Conservation (phyloP, 2,113 vertebrate species). For the Odobenus rosmarus region DNA sequence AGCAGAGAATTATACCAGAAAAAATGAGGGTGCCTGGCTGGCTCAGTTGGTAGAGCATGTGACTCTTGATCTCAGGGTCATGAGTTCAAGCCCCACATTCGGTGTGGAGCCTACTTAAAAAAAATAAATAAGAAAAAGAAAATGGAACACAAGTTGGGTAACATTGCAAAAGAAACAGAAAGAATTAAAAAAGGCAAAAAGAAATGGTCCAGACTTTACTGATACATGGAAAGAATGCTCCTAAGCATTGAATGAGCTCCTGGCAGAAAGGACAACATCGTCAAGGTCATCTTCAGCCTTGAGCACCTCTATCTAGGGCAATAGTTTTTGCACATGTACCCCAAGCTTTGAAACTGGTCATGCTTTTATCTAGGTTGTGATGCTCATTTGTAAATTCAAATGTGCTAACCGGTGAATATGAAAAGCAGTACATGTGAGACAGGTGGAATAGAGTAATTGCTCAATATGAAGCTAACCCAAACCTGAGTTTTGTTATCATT, state of each 20-base stretch:
- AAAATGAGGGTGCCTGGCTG: background rate
- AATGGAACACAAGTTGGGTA: background rate
- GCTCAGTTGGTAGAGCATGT: background rate
- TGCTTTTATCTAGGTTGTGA: background rate
- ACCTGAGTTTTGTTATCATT: slow-evolving; percentile 8
- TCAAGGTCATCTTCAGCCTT: background rate
- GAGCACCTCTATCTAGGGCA: background rate
- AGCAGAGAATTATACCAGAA: background rate
- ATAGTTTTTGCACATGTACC: background rate
- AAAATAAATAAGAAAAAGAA: background rate
- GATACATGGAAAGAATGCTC: background rate
- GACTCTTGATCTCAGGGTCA: background rate
- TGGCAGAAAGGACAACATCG: background rate
- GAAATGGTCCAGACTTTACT: background rate
- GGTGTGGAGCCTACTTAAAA: background rate
- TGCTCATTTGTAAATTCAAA: slow-evolving; percentile 18
- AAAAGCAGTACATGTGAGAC: background rate
- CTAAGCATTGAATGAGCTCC: background rate
- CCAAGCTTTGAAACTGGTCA: slow-evolving; percentile 8
- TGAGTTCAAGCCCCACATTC: background rate
- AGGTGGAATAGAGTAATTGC: background rate
- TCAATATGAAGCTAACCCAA: slow-evolving; percentile 38
- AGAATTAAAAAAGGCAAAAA: background rate
- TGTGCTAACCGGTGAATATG: slow-evolving; percentile 32
- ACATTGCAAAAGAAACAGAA: background rate